These are phyloP conservation scores for Hipparchia sbordonii DNA, from an alignment of 2,888 invertebrate species.

Conservation along the genomic window DNA sequence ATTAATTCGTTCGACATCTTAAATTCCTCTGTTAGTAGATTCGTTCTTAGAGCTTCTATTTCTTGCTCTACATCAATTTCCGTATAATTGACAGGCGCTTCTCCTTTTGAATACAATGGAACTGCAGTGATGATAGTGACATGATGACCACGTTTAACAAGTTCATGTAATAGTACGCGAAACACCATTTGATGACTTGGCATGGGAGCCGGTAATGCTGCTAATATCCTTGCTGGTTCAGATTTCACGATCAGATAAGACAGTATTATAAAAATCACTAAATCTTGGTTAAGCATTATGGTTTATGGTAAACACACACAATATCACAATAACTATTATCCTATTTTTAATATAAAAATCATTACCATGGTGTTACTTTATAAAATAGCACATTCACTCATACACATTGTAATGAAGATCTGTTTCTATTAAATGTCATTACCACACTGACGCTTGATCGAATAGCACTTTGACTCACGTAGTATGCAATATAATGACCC, in stretches of 20 bases:
- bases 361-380: background rate
- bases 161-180: constrained; percentile 59
- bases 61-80: constrained; percentile 61
- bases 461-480: too few species aligned
- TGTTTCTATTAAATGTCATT: too few species aligned
- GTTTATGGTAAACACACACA: background rate
- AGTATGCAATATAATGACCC: too few species aligned
- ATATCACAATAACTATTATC: background rate
- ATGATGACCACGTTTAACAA: constrained; percentile 71
- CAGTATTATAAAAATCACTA: background rate
- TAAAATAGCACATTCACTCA: background rate
- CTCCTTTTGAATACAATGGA: constrained; percentile 55
- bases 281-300: background rate
- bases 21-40: background rate
- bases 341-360: too few species aligned
- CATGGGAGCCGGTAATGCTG: constrained; percentile 61
- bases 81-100: constrained; percentile 56
- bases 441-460: too few species aligned
- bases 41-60: constrained; percentile 44
- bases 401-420: too few species aligned
- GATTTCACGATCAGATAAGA: constrained; percentile 17
- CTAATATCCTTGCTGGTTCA: constrained; percentile 58
- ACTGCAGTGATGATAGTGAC: constrained; percentile 67
- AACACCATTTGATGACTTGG: constrained; percentile 74
- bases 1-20: constrained; percentile 4